These are phyloP conservation scores for Tympanoctomys barrerae DNA, from an alignment of 2,797 vertebrate genomes.

Conservation along the genomic window DNA sequence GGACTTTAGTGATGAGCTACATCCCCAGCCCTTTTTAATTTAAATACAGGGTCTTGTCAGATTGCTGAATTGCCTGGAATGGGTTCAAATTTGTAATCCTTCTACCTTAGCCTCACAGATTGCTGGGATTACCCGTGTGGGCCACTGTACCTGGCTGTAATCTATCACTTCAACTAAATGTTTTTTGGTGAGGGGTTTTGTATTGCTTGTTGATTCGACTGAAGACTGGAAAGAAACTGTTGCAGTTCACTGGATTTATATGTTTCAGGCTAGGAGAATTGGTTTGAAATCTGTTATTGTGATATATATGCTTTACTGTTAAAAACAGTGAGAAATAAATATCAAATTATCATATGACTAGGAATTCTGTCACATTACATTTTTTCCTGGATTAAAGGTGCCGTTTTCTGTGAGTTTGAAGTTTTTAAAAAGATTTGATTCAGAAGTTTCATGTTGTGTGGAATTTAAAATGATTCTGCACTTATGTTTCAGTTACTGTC, in stretches of 20 bases:
- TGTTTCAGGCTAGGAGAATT: conserved; percentile 15
- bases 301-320: conserved; percentile 36
- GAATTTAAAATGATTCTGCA: conserved; percentile 44
- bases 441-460: conserved; percentile 41
- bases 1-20: background rate
- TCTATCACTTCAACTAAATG: conserved; percentile 3
- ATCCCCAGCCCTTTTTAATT: background rate
- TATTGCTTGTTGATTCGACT: conserved; percentile 62
- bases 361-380: background rate
- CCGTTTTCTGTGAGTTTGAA: conserved; percentile 57
- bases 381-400: background rate
- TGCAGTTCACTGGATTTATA: conserved; percentile 37
- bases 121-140: background rate
- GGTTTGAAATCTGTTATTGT: conserved; percentile 44
- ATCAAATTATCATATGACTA: background rate
- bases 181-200: background rate
- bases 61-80: background rate
- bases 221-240: conserved; percentile 52
- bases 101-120: background rate
- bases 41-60: background rate
- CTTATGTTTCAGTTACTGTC: conserved; percentile 43
- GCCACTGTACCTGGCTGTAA: background rate
- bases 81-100: background rate
- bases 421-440: conserved; percentile 64
- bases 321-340: conserved; percentile 21